Percentiles rank a stretch among this genome's conserved stretches.
phyloP scores from a whole-genome alignment of 2,797 vertebrate species.

The Monodelphis domestica region DNA sequence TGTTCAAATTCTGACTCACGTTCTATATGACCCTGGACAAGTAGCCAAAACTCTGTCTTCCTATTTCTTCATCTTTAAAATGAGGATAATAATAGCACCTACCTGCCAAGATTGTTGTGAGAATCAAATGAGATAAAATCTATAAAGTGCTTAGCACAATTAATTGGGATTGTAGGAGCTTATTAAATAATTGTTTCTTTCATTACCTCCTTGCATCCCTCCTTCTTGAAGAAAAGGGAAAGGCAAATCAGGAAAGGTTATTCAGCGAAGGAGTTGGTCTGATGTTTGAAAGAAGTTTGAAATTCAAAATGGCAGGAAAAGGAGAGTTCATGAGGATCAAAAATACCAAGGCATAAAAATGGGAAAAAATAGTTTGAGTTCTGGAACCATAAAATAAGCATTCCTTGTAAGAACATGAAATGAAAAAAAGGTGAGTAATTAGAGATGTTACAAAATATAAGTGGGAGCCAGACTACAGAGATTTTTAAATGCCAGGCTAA shows the following conservation, averaged over 20 bases:
- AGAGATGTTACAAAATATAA: no score
- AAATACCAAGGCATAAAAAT: background rate
- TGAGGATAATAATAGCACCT: background rate
- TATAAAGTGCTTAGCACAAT: background rate
- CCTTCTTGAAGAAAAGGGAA: no score
- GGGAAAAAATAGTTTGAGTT: no score
- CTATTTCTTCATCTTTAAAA: background rate
- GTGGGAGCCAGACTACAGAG: no score
- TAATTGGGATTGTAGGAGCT: background rate
- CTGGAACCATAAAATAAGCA: no score
- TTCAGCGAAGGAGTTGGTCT: background rate
- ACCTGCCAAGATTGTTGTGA: background rate
- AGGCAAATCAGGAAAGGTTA: background rate
- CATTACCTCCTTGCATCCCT: no score
- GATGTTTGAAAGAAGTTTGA: background rate
- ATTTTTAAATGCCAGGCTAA: no score
- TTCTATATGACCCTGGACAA: background rate
- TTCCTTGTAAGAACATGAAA: no score
- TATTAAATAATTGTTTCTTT: background rate
- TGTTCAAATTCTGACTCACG: no score
- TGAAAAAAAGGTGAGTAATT: no score
- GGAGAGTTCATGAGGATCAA: background rate
- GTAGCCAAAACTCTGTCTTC: background rate
- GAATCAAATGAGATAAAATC: background rate
- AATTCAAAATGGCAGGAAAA: background rate